Base-by-base conservation (phyloP, 2,888 invertebrate species). In the Ormyrus labotus region DNA sequence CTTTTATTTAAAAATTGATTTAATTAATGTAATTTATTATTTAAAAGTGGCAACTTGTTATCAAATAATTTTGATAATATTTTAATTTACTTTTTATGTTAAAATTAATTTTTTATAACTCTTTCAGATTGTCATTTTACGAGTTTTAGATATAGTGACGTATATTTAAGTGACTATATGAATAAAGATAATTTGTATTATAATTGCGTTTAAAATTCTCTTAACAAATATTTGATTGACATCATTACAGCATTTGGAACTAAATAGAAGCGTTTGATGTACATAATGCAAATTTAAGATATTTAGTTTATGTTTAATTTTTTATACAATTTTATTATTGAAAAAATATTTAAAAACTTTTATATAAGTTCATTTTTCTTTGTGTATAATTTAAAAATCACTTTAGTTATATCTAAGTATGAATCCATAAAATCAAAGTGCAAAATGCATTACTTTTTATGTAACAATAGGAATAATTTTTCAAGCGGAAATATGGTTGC, bases 161-260 rank as follows among this genome's bases (percentile, higher is more conserved):
- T 78, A 73, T 19, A 61, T 68, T 78, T 78, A 78, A 78, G 73
- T 55, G 57, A 60, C 53, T 71, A 74, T 63, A 74, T 75, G 50
- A 75, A 80, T 75, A 75, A 75, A 80, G 55, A 80, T 73, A 73
- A 73, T 79, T 79, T 73, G 79, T 73, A 79, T 69, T 79, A 80
- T 69, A 74, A 74, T 51, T 68, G 50, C 47, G 13, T 68, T 63
- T 74, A 45, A 47, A 48, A 48, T 64, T 74, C 34, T 34, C 50
- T 65, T 58, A n/a, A 75, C 53, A n/a, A 51, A 11, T 61, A n/a
- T 6, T 51, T 61, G 34, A 34, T 34, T 61, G 10, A 48, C 61
- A 45, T 19, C 11, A 60, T 6, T 58, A n/a, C n/a, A 34, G 0
- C 34, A 34, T 2, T 34, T 34, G 34, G 34, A 34, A 34, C 34